Conservation (phyloP, 2,113 vertebrate genomes). For the Orycteropus afer region DNA sequence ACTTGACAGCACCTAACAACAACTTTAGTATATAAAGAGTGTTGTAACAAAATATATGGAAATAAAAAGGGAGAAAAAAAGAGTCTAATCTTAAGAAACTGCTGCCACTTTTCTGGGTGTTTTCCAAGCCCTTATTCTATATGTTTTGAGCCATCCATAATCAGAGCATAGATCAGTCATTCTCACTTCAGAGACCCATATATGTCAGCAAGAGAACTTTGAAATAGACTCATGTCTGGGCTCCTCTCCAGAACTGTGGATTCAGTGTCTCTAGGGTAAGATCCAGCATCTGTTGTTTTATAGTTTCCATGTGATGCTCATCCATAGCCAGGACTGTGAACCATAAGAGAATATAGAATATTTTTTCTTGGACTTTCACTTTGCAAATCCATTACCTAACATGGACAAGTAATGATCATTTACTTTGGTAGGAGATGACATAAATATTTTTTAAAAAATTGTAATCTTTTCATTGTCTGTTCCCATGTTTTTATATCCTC, state of each 20-base stretch:
- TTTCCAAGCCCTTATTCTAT: neutral
- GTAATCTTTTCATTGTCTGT: no score
- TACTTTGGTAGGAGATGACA: neutral
- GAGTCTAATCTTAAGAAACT: neutral
- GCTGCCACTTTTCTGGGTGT: neutral
- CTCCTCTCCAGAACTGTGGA: neutral
- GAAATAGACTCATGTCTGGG: neutral
- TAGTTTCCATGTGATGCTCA: neutral
- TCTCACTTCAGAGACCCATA: neutral
- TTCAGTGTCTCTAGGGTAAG: neutral
- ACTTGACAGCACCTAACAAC: no score
- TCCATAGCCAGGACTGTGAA: neutral
- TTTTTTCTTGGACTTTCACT: neutral
- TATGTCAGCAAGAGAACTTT: neutral
- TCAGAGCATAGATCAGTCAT: neutral
- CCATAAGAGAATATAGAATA: neutral
- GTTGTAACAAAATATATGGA: neutral
- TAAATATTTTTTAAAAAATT: neutral
- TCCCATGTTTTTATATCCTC: no score
- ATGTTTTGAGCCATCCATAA: neutral
- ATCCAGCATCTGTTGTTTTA: neutral
- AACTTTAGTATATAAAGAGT: neutral
- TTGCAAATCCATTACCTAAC: neutral
- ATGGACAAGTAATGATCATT: neutral
- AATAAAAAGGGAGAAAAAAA: neutral